Percentiles rank a stretch among this genome's conserved stretches.
These are phyloP conservation scores for Acrossocheilus fasciatus DNA, from an alignment of 2,797 vertebrate genomes.

Conservation along the genomic window DNA sequence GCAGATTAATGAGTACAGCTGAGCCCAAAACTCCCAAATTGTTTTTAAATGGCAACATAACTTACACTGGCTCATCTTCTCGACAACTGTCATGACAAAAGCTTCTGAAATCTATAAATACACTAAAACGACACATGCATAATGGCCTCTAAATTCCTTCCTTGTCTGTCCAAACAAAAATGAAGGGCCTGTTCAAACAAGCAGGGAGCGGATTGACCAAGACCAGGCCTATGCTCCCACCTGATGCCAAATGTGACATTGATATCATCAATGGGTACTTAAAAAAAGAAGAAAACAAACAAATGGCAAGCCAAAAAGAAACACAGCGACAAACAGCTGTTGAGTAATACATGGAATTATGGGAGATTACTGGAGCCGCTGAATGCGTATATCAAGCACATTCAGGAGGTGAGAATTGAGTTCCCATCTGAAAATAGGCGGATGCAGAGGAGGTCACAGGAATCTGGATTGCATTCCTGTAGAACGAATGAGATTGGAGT, in stretches of 20 bases:
- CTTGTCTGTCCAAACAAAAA: constrained; percentile 29
- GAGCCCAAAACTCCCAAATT: background rate
- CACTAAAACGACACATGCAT: background rate
- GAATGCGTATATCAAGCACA: constrained; percentile 11
- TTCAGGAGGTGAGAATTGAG: background rate
- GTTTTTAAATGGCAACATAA: constrained; percentile 19
- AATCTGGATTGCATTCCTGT: background rate
- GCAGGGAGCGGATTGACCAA: background rate
- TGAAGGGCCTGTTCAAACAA: constrained; percentile 30
- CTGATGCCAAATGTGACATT: constrained; percentile 28
- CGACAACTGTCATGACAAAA: constrained; percentile 25
- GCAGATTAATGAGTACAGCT: constrained; percentile 4
- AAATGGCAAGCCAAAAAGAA: background rate
- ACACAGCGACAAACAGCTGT: background rate
- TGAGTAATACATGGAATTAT: constrained; percentile 2
- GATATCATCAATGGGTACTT: constrained; percentile 26
- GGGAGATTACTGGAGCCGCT: background rate
- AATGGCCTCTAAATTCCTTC: constrained; percentile 19
- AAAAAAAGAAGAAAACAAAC: constrained; percentile 14
- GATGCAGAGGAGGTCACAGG: background rate
- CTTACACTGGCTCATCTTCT: background rate
- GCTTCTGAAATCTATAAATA: constrained; percentile 43
- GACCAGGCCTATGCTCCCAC: background rate
- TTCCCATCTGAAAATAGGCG: constrained; percentile 7
- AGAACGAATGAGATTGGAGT: background rate